Evolutionary conservation across 2,888 invertebrate species (phyloP).

Genomic region (Therioaphis trifolii): DNA sequence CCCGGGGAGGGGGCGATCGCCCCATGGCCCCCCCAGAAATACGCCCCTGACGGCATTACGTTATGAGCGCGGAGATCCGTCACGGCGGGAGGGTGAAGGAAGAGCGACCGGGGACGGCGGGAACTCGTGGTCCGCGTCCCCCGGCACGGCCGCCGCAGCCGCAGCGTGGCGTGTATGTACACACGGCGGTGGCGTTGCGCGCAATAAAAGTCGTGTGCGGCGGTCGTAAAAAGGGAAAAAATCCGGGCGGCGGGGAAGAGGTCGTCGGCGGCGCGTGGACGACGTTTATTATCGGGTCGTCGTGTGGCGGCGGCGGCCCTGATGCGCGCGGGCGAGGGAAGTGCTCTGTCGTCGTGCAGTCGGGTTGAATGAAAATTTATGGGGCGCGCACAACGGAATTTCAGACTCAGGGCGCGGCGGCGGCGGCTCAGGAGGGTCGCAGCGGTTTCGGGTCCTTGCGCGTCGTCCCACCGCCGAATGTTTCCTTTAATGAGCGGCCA

Average conservation of each 20-base stretch:
- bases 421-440: conserved; percentile 25
- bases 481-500: conserved; percentile 62
- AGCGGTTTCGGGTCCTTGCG: conserved; percentile 55
- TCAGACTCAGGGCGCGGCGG: conserved; percentile 18
- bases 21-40: no score
- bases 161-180: no score
- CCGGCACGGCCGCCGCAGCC: no score
- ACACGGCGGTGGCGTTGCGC: not conserved
- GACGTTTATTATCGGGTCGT: conserved; percentile 60
- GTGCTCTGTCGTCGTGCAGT: conserved; percentile 59
- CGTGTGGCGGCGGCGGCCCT: not conserved
- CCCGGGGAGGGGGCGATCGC: no score
- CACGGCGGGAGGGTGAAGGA: no score
- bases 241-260: conserved; percentile 22
- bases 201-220: conserved; percentile 49
- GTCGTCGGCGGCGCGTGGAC: not conserved
- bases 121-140: not conserved
- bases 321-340: conserved; percentile 20
- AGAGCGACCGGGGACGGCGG: no score
- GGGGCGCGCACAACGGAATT: conserved; percentile 58
- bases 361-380: conserved; percentile 62
- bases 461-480: conserved; percentile 32
- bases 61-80: no score
- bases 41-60: no score
- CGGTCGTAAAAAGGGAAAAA: conserved; percentile 52